These are phyloP conservation scores for human DNA, from an alignment of 2,113 vertebrate species.

Conservation along the genomic window GRCh38 chr5:85567501-85568000, in stretches of 20 bases:
- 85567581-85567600: conserved; percentile 30
- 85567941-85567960: neutral
- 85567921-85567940: neutral
- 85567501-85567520: neutral
- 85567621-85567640: conserved; percentile 33
- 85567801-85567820: conserved; percentile 16
- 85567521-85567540: neutral
- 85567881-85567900: conserved; percentile 33
- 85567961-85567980: neutral
- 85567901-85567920: conserved; percentile 27
- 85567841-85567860: neutral
- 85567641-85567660: neutral
- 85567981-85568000: neutral
- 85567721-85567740: neutral
- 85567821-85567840: neutral
- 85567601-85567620: conserved; percentile 52
- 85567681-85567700: conserved; percentile 56
- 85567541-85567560: neutral
- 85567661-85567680: conserved; percentile 29
- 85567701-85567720: conserved; percentile 12
- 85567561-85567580: neutral
- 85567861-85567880: neutral
- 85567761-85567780: conserved; percentile 43
- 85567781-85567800: conserved; percentile 44
- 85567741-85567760: conserved; percentile 19